Evolutionary conservation across 2,888 invertebrate species (phyloP).

Genomic region (Phortica magna): DNA sequence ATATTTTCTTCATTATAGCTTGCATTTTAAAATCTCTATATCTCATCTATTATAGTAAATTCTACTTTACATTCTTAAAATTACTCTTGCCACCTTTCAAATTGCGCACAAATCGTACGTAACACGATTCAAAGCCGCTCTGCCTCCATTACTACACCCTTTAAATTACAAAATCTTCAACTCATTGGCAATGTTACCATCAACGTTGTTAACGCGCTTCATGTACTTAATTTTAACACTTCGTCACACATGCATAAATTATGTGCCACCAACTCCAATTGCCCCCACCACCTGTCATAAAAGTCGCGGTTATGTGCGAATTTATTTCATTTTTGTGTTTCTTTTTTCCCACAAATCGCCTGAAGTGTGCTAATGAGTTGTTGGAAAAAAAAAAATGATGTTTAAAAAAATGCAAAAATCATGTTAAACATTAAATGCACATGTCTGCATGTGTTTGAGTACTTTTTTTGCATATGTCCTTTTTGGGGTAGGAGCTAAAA

Average conservation of each 20-base stretch:
- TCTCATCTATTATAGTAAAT: too few relatives aligned
- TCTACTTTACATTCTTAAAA: too few relatives aligned
- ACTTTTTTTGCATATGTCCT: conserved; percentile 32
- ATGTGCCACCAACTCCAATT: not conserved
- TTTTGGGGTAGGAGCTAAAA: not conserved
- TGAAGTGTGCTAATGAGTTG: conserved; percentile 31
- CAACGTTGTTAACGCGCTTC: conserved; percentile 9
- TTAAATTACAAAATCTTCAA: not conserved
- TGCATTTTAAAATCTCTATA: too few relatives aligned
- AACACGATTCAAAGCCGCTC: too few relatives aligned
- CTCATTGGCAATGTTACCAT: not conserved
- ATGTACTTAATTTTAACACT: conserved; percentile 57
- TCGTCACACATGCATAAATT: conserved; percentile 47
- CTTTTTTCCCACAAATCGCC: not conserved
- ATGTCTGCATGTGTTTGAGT: conserved; percentile 51
- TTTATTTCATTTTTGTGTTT: conserved; percentile 9
- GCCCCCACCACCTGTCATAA: not conserved
- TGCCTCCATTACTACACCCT: too few relatives aligned
- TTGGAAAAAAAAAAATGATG: conserved; percentile 55
- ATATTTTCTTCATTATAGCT: too few relatives aligned
- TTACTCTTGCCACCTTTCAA: too few relatives aligned
- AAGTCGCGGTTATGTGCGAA: conserved; percentile 7
- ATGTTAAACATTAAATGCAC: conserved; percentile 69
- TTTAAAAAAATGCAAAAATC: conserved; percentile 61
- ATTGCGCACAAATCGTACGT: too few relatives aligned